These are phyloP conservation scores for Canis aureus DNA, from an alignment of 2,113 vertebrate species.

Conservation along the genomic window DNA sequence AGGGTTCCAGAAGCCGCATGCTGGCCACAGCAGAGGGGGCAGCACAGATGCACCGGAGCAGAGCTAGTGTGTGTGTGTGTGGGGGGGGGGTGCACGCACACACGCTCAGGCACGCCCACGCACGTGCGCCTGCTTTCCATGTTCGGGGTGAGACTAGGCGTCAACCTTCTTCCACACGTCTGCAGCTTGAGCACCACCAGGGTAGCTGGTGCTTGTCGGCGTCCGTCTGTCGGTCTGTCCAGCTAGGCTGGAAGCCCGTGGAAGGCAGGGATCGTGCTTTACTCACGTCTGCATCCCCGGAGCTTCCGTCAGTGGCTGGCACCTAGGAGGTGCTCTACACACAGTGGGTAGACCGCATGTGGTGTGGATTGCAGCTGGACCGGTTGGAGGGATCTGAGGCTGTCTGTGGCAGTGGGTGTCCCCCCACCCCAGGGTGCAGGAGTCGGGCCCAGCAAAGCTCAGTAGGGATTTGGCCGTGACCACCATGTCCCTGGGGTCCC, in stretches of 20 bases:
- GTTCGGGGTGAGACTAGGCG: too few relatives aligned
- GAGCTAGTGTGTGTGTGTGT: not conserved
- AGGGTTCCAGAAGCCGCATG: not conserved
- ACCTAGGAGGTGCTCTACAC: not conserved
- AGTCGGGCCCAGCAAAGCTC: not conserved
- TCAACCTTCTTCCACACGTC: not conserved
- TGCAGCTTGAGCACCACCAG: rapidly evolving
- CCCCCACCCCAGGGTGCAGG: not conserved
- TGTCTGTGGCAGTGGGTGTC: not conserved
- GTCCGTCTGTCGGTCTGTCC: rapidly evolving
- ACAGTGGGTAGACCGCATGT: too few relatives aligned
- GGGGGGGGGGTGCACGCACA: not conserved
- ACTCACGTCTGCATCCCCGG: too few relatives aligned
- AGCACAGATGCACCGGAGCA: rapidly evolving
- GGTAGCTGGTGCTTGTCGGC: rapidly evolving
- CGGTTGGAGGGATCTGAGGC: not conserved
- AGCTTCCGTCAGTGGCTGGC: not conserved
- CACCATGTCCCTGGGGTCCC: too few relatives aligned
- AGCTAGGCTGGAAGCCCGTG: rapidly evolving
- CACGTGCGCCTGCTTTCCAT: too few relatives aligned
- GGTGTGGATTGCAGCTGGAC: not conserved
- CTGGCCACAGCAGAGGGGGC: not conserved
- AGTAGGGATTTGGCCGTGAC: not conserved
- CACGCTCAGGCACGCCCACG: too few relatives aligned
- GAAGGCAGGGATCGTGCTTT: not conserved